These are phyloP conservation scores for Microctonus aethiopoides DNA, from an alignment of 2,888 invertebrate genomes.

Conservation along the genomic window DNA sequence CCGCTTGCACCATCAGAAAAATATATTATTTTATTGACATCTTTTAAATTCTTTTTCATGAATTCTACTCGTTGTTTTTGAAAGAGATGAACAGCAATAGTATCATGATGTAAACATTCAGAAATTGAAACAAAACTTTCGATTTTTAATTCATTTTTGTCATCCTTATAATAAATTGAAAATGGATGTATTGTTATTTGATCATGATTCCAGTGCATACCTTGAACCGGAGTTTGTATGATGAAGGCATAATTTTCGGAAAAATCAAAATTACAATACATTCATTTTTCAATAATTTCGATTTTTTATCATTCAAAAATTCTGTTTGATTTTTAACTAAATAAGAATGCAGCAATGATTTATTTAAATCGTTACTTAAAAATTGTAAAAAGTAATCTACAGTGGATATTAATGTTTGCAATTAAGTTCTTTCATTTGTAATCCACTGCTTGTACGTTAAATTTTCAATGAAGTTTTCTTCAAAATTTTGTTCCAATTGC, in stretches of 20 bases:
- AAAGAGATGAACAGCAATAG: too few relatives aligned
- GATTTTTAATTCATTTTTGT: too few relatives aligned
- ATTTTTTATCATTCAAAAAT: not conserved
- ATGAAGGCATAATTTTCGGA: conserved; percentile 3
- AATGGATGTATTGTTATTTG: conserved; percentile 8
- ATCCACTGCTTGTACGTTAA: not conserved
- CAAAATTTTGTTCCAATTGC: not conserved
- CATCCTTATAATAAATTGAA: not conserved
- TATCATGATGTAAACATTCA: too few relatives aligned
- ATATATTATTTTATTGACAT: too few relatives aligned
- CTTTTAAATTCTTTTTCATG: too few relatives aligned
- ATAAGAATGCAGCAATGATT: not conserved
- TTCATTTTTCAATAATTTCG: not conserved
- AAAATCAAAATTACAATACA: not conserved
- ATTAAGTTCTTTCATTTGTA: not conserved
- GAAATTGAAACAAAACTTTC: not conserved
- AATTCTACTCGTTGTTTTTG: too few relatives aligned
- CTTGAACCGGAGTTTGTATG: not conserved
- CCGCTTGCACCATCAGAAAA: too few relatives aligned
- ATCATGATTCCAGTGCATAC: not conserved
- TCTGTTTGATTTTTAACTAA: not conserved
- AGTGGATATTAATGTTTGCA: not conserved
- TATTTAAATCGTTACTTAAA: not conserved
- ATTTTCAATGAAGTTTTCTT: not conserved
- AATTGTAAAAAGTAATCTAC: not conserved